These are phyloP conservation scores for Tachyglossus aculeatus DNA, from an alignment of 2,797 vertebrate species.

Conservation along the genomic window DNA sequence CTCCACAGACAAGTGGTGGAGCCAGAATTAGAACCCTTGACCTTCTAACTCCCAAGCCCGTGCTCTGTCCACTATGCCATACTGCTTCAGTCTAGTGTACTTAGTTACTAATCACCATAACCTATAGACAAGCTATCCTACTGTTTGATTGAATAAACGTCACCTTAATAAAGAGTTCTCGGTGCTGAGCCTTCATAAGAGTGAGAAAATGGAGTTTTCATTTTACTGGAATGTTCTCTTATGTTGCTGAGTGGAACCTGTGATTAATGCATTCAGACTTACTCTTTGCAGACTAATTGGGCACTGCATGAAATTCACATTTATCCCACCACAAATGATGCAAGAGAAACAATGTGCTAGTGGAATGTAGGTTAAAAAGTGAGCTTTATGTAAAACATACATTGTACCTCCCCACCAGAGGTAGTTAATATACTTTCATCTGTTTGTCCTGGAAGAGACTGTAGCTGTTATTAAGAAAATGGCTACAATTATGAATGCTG, in stretches of 20 bases:
- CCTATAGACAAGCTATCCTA: slow-evolving; percentile 3
- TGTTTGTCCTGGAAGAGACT: too few relatives aligned
- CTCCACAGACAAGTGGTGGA: too few relatives aligned
- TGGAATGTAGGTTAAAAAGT: neutral
- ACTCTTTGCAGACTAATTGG: slow-evolving; percentile 1
- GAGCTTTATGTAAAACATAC: neutral
- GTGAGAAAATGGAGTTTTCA: slow-evolving; percentile 52
- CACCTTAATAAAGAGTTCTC: slow-evolving; percentile 40
- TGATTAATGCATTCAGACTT: slow-evolving; percentile 46
- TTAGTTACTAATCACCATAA: slow-evolving; percentile 5
- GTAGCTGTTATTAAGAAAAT: too few relatives aligned
- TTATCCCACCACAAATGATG: slow-evolving; percentile 6
- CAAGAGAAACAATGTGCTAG: neutral
- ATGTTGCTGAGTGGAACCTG: slow-evolving; percentile 37
- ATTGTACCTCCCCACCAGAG: too few relatives aligned
- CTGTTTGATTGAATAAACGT: slow-evolving; percentile 25
- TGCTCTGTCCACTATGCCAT: too few relatives aligned
- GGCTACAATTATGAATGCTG: too few relatives aligned
- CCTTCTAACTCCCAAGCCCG: too few relatives aligned
- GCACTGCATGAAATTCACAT: slow-evolving; percentile 20
- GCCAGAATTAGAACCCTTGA: too few relatives aligned
- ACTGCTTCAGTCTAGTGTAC: neutral
- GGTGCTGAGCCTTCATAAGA: slow-evolving; percentile 24
- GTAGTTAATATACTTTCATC: too few relatives aligned
- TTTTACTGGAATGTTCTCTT: slow-evolving; percentile 54